Percentiles rank a stretch among this genome's conserved stretches.
These are phyloP conservation scores for Drosophila austrosaltans DNA, from an alignment of 2,888 invertebrate genomes.

Conservation along the genomic window DNA sequence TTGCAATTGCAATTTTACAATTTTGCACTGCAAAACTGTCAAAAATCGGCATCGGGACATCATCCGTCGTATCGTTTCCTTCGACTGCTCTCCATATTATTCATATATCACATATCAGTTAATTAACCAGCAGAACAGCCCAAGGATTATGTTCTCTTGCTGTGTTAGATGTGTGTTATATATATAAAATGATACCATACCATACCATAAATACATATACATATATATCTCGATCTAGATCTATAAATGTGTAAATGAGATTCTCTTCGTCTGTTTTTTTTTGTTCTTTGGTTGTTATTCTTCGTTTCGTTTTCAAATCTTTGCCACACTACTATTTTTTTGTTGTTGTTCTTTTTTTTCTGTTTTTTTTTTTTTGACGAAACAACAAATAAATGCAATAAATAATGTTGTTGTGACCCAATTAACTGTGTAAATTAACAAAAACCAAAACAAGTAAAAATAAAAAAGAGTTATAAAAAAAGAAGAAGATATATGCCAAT, in stretches of 20 bases:
- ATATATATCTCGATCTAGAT: conserved; percentile 1
- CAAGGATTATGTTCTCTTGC: conserved; percentile 83
- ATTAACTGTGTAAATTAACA: conserved; percentile 40
- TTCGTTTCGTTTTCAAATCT: not conserved
- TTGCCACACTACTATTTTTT: not conserved
- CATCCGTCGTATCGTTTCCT: conserved; percentile 13
- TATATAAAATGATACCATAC: not conserved
- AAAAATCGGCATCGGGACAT: not conserved
- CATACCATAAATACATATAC: not conserved
- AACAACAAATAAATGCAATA: conserved; percentile 35
- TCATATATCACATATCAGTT: conserved; percentile 18
- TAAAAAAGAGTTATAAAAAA: conserved; percentile 1
- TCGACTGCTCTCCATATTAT: not conserved
- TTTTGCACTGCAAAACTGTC: not conserved
- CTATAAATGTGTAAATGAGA: conserved; percentile 23
- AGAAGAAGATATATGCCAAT: conserved; percentile 22
- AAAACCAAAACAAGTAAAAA: conserved; percentile 29
- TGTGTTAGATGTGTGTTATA: conserved; percentile 57
- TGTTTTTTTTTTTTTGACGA: not conserved
- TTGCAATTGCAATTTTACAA: not conserved
- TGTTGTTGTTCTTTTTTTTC: conserved; percentile 15
- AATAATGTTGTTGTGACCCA: conserved; percentile 32
- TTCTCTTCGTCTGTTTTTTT: conserved; percentile 11
- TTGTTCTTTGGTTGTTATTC: not conserved
- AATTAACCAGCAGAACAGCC: conserved; percentile 77